Evolutionary conservation across 1,140 invertebrate species (phyloP).

Genomic region (Papilio polytes): DNA sequence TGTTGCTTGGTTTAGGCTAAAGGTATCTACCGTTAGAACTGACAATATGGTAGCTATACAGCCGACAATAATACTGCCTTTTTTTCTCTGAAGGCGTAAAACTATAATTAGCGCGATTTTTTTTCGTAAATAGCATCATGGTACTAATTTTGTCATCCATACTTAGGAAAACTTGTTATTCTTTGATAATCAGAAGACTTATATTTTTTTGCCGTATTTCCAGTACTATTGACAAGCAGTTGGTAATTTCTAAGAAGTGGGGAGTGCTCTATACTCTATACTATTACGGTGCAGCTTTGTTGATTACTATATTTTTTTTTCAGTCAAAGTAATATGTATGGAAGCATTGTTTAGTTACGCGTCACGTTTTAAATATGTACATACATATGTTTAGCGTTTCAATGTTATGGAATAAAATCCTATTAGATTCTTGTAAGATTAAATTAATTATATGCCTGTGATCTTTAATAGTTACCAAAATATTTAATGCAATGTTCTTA

Average conservation of each 20-base stretch:
- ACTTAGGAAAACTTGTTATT: too few species aligned
- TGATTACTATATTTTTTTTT: neutral
- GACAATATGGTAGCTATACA: constrained; percentile 24
- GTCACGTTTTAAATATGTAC: neutral
- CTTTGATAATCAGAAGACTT: too few species aligned
- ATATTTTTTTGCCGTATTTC: too few species aligned
- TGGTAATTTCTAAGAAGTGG: too few species aligned
- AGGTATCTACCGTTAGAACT: constrained; percentile 48
- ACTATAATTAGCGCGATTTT: neutral
- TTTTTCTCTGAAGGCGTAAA: neutral
- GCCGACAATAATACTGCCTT: neutral
- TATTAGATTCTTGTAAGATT: constrained; percentile 1
- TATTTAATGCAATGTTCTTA: neutral
- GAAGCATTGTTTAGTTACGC: neutral
- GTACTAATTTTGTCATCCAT: too few species aligned
- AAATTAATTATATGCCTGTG: neutral
- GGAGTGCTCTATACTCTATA: too few species aligned
- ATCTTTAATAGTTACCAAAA: neutral
- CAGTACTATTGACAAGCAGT: too few species aligned
- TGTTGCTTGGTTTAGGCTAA: constrained; percentile 45
- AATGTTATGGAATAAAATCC: neutral
- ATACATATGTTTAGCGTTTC: constrained; percentile 4
- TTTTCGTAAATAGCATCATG: too few species aligned
- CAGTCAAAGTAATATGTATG: neutral
- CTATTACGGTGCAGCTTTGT: too few species aligned